Evolutionary conservation across 2,888 invertebrate species (phyloP).

Genomic region (Plebejus anna): DNA sequence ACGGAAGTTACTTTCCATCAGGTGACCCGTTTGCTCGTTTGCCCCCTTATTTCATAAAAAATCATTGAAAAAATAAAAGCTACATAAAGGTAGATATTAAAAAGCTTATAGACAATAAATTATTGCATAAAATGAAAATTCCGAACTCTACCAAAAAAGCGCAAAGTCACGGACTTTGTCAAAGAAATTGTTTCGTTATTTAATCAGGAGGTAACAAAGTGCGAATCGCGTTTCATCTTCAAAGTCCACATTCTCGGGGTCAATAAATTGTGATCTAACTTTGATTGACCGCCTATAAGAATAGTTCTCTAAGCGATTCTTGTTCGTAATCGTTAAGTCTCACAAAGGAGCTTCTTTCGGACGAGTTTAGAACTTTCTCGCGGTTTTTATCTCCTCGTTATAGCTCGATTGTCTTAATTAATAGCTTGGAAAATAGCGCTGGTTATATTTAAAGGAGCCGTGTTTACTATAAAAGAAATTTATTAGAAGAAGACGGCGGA

Average conservation of each 20-base stretch:
- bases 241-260: conserved; percentile 69
- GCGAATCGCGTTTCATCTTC: conserved; percentile 66
- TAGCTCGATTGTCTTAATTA: neutral
- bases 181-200: conserved; percentile 31
- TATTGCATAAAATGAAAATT: neutral
- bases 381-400: conserved; percentile 3
- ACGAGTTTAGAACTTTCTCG: conserved; percentile 14
- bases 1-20: too few relatives aligned
- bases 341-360: conserved; percentile 25
- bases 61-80: neutral
- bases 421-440: neutral
- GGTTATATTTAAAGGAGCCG: neutral
- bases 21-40: too few relatives aligned
- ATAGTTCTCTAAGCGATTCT: conserved; percentile 56
- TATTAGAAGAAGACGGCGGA: too few relatives aligned
- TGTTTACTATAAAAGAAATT: too few relatives aligned
- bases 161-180: conserved; percentile 30
- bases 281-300: conserved; percentile 49
- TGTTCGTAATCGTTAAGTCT: conserved; percentile 23
- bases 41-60: too few relatives aligned
- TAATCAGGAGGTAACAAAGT: conserved; percentile 57
- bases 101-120: neutral
- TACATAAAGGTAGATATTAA: neutral
- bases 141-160: conserved; percentile 18
- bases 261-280: conserved; percentile 60